Evolutionary conservation across 1,140 invertebrate species (phyloP).

Genomic region (Hetaerina americana): DNA sequence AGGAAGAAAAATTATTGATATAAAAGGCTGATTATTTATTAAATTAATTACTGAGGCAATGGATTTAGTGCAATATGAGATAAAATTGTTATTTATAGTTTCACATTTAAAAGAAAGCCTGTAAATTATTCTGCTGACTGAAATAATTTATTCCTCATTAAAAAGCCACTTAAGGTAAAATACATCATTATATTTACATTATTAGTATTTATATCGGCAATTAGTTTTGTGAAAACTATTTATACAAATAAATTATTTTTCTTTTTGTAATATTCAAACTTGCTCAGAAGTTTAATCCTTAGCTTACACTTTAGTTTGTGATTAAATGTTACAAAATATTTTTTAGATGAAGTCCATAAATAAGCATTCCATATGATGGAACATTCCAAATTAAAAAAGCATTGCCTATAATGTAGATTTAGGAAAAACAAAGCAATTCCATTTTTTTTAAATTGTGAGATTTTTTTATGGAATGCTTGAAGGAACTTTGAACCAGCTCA

Average conservation of each 20-base stretch:
- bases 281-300: not conserved
- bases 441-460: not conserved
- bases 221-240: not conserved
- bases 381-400: not conserved
- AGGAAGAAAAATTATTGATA: not conserved
- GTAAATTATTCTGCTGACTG: not conserved
- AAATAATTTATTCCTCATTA: not conserved
- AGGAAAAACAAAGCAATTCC: not conserved
- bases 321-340: not conserved
- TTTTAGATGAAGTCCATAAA: not conserved
- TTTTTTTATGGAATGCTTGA: not conserved
- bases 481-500: not conserved
- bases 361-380: not conserved
- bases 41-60: not conserved
- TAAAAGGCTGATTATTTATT: not conserved
- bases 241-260: not conserved
- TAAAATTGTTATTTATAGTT: not conserved
- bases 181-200: not conserved
- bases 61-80: not conserved
- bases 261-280: not conserved
- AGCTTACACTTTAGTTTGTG: not conserved
- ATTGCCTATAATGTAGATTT: not conserved
- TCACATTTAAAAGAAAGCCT: not conserved
- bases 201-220: not conserved
- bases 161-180: not conserved